Evolutionary conservation across 2,113 vertebrate species (phyloP), one percentile per base, ranked within the genome.

Genomic region (Crotalus horridus): DNA sequence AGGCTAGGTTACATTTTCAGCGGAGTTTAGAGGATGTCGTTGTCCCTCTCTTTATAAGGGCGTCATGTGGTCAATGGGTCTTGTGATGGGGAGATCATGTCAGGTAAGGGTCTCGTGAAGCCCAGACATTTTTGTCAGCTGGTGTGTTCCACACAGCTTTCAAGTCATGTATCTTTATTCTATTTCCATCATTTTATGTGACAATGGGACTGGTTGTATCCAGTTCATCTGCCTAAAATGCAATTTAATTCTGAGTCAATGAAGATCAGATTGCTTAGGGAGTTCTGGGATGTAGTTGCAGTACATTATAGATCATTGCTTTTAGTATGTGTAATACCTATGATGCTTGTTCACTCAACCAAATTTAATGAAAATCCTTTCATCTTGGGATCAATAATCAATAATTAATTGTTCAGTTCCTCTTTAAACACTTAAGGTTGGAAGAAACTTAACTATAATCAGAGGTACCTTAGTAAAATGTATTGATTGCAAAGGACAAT

Each of bases 111-210:
- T 51, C 48, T 51, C 7, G 48, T 51, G 48, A 51, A 8, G 23
- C 15, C 59, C 59, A 90, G n/a, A 69, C 91, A 95, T 89, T 53
- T 94, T 33, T 53, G 24, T 24, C 53, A 91, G 89, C 43, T 87
- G n/a, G 51, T n/a, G 53, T 15, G 6, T 89, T 0, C 1, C 90
- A 23, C 39, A 6, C 13, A 46, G 51, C 91, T 94, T 93, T 48
- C 21, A 54, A 81, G 9, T 91, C 93, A 88, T 54, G 46, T 24
- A 21, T 85, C 92, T 61, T 86, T 58, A 90, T 90, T 89, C 23
- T 54, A 7, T 29, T 61, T 46, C 93, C 90, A 53, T 7, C 85
- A 89, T 21, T 89, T 89, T 53, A 20, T 15, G 24, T 90, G 51
- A 6, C 94, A 64, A 39, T 95, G 1, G 56, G 1, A 91, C 24